Base-by-base conservation (phyloP, 1,140 invertebrate genomes). In the Saccostrea glomerata region DNA sequence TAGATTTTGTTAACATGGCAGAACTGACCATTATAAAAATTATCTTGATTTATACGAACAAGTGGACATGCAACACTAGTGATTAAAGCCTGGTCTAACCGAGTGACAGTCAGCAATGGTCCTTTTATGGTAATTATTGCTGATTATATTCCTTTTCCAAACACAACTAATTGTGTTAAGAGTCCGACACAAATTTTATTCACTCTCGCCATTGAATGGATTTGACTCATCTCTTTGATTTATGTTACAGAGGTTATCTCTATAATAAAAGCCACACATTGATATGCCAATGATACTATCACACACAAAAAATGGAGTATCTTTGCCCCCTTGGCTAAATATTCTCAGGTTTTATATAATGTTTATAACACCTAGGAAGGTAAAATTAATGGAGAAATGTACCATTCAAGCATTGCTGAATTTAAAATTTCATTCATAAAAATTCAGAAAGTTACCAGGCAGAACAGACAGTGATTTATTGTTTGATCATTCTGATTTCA, bases 21-120 rank as follows among this genome's bases (percentile, higher is more conserved):
- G 30, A 77, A 77, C 70, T 77, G 70, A 77, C 70, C 70, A 77
- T 77, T 77, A 77, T 77, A 77, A 77, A 77, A 77, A 77, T 77
- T 77, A 77, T 77, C 25, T 77, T 77, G 70, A 77, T 77, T 77
- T 77, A 77, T 77, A 25, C 15, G 70, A 77, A 77, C 70, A 77
- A 77, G 70, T 77, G 70, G 70, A 77, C 70, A 77, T 77, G 70
- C 70, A 77, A 77, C 70, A 77, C 25, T 77, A 36, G 30, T 77
- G 70, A 77, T 77, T 25, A 77, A 77, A 25, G 70, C 0, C 70
- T 77, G 70, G 70, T 77, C 70, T 30, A 77, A 77, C 70, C 30
- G 13, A 77, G 30, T 77, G 30, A 15, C 66, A 25, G 36, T 77
- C 15, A 25, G 30, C 70, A 77, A 25, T 30, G 70, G 70, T 36